These are phyloP conservation scores for Oncorhynchus masou DNA, from an alignment of 2,113 vertebrate genomes.

Conservation along the genomic window DNA sequence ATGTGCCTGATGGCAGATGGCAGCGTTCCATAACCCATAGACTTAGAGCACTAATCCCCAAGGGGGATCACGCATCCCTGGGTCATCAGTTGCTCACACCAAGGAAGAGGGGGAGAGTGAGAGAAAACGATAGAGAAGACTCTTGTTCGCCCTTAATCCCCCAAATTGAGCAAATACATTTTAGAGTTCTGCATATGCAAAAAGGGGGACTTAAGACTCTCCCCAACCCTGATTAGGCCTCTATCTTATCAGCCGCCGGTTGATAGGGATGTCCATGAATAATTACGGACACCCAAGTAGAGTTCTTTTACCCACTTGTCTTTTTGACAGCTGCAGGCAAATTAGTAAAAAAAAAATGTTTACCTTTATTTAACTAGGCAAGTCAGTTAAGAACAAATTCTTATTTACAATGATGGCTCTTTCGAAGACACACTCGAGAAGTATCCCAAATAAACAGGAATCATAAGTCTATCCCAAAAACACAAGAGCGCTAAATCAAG, in stretches of 20 bases:
- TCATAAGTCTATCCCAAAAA: no score
- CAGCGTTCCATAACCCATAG: constrained; percentile 50
- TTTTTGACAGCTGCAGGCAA: no score
- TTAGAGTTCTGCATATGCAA: constrained; percentile 30
- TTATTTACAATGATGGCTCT: no score
- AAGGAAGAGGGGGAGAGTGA: constrained; percentile 10
- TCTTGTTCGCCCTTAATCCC: constrained; percentile 35
- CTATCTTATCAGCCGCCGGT: constrained; percentile 24
- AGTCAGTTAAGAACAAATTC: no score
- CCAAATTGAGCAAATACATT: constrained; percentile 45
- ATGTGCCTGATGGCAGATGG: constrained; percentile 61
- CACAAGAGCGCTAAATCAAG: no score
- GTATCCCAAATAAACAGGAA: no score
- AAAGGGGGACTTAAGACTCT: background rate
- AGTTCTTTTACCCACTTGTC: no score
- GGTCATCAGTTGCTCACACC: constrained; percentile 58
- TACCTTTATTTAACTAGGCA: no score
- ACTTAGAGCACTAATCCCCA: constrained; percentile 51
- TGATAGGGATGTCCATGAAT: background rate
- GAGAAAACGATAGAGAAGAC: background rate
- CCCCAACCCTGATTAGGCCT: background rate
- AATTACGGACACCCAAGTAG: background rate
- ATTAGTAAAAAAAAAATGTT: no score
- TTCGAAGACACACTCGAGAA: no score
- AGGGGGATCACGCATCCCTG: constrained; percentile 41